Percentiles rank a stretch among this genome's conserved stretches.
These are phyloP conservation scores for Andrena hattorfiana DNA, from an alignment of 2,888 invertebrate species.

Conservation along the genomic window DNA sequence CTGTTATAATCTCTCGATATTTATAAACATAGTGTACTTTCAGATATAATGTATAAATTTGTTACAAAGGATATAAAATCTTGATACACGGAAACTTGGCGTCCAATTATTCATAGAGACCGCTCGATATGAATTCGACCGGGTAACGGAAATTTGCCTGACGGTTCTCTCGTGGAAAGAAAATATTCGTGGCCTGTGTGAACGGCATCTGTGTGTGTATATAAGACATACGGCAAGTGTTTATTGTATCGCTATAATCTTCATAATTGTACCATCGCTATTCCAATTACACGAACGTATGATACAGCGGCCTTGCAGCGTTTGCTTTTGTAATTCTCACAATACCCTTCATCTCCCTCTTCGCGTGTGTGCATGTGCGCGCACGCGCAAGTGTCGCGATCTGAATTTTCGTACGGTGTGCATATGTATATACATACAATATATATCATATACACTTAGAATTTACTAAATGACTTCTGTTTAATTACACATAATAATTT, in stretches of 20 bases:
- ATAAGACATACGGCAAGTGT: conserved; percentile 80
- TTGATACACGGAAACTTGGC: neutral
- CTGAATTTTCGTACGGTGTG: conserved; percentile 49
- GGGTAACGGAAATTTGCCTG: neutral
- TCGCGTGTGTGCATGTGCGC: conserved; percentile 42
- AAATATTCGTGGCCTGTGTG: conserved; percentile 14
- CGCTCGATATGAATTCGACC: neutral
- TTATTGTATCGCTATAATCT: conserved; percentile 77
- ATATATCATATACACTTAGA: conserved; percentile 69
- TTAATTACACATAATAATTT: conserved; percentile 82
- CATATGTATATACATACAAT: conserved; percentile 67
- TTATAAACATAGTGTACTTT: conserved; percentile 48
- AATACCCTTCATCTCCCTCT: conserved; percentile 52
- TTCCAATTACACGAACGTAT: conserved; percentile 79
- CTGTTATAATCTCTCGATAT: conserved; percentile 31
- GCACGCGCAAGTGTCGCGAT: conserved; percentile 26
- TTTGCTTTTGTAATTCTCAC: conserved; percentile 67
- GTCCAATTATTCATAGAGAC: neutral
- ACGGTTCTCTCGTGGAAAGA: neutral
- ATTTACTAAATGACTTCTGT: conserved; percentile 80
- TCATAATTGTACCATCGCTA: conserved; percentile 76
- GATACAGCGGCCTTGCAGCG: conserved; percentile 76
- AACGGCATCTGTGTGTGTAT: conserved; percentile 59
- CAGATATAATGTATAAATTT: conserved; percentile 52
- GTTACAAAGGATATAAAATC: conserved; percentile 48